phyloP scores from a whole-genome alignment of 2,113 vertebrate species.

The Chionodraco myersi region DNA sequence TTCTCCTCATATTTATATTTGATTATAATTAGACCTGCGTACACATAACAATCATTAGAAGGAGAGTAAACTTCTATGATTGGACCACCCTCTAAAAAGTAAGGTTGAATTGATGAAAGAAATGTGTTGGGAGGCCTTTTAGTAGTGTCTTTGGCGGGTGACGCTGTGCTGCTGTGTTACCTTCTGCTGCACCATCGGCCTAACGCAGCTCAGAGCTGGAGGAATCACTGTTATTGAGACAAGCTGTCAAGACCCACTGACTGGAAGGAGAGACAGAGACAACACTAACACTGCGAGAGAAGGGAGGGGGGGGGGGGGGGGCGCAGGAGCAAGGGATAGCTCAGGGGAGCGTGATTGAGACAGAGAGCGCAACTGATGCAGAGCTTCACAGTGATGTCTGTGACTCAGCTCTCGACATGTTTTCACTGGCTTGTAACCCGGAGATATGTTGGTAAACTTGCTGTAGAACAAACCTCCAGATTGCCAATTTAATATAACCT shows the following conservation, averaged over 20 bases:
- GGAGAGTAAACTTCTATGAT: not conserved
- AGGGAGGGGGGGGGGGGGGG: slow-evolving; percentile 34
- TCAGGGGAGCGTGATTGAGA: slow-evolving; percentile 56
- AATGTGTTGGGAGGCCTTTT: not conserved
- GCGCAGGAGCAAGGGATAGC: slow-evolving; percentile 42
- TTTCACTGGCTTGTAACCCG: slow-evolving; percentile 51
- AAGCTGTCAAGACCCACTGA: slow-evolving; percentile 72
- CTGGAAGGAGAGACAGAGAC: slow-evolving; percentile 52
- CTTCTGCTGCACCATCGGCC: slow-evolving; percentile 54
- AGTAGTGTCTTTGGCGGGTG: slow-evolving; percentile 15
- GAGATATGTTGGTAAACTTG: slow-evolving; percentile 50
- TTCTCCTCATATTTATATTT: not conserved
- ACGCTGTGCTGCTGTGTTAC: slow-evolving; percentile 45
- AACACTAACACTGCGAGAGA: slow-evolving; percentile 68
- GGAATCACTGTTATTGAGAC: slow-evolving; percentile 76
- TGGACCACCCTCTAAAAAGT: not conserved
- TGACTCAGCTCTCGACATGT: slow-evolving; percentile 59
- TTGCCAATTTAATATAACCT: slow-evolving; percentile 50
- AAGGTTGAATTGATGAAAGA: not conserved
- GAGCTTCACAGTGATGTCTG: slow-evolving; percentile 49
- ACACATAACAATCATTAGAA: too few relatives aligned
- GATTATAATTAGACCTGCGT: too few relatives aligned
- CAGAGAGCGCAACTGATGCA: slow-evolving; percentile 52
- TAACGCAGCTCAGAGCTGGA: slow-evolving; percentile 56
- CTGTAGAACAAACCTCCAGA: slow-evolving; percentile 20